Conservation (phyloP, 2,113 vertebrate species). For the Osmerus eperlanus region DNA sequence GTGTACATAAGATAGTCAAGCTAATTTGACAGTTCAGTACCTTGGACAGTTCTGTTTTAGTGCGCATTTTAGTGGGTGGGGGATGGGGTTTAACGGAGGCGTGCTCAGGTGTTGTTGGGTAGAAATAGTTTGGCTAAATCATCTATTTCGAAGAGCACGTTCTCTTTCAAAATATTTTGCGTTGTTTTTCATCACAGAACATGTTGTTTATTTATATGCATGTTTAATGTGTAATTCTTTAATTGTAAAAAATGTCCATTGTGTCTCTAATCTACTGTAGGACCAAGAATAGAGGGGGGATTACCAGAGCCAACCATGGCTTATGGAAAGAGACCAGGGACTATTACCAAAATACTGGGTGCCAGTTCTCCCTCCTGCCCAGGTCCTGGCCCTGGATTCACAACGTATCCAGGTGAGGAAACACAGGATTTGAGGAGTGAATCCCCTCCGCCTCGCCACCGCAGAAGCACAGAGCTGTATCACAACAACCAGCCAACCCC, state of each 20-base stretch:
- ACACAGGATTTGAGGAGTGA: slow-evolving; percentile 51
- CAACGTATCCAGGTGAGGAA: slow-evolving; percentile 47
- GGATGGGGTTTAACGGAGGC: neutral
- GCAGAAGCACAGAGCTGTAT: slow-evolving; percentile 41
- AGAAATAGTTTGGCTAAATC: no score
- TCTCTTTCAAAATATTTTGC: no score
- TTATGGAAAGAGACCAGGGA: slow-evolving; percentile 77
- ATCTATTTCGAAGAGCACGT: no score
- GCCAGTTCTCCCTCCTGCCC: slow-evolving; percentile 59
- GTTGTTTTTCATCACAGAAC: no score
- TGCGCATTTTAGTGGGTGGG: neutral
- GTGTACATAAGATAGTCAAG: neutral
- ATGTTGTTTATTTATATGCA: no score
- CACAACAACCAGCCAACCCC: slow-evolving; percentile 55
- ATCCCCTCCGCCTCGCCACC: slow-evolving; percentile 48
- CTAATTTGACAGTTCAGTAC: slow-evolving; percentile 46
- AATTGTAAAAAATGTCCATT: slow-evolving; percentile 5
- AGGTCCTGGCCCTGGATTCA: slow-evolving; percentile 44
- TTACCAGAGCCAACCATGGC: slow-evolving; percentile 77
- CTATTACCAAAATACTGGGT: slow-evolving; percentile 72
- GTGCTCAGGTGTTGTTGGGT: neutral
- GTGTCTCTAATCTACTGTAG: slow-evolving; percentile 41
- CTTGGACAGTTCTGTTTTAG: neutral
- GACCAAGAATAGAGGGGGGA: slow-evolving; percentile 44
- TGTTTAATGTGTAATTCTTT: no score